A percentile compares a stretch with the other conserved stretches of the same genome.
Conservation (phyloP, 2,113 vertebrate genomes). For the Chiloscyllium plagiosum region DNA sequence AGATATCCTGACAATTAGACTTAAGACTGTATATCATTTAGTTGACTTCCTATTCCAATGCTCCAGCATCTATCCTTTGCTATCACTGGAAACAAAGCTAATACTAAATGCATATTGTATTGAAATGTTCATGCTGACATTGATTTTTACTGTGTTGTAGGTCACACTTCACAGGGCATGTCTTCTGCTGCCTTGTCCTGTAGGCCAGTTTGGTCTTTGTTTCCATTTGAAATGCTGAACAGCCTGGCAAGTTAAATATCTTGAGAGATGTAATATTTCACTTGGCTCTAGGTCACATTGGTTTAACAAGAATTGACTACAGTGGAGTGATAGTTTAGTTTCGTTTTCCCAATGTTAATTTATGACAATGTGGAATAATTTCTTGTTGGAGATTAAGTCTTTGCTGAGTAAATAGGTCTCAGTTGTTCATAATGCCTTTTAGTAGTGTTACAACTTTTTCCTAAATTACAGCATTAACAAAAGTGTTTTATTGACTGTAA, state of each 20-base stretch:
- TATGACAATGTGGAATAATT: no score
- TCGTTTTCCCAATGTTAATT: no score
- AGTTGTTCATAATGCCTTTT: neutral
- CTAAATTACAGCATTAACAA: neutral
- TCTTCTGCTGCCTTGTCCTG: neutral
- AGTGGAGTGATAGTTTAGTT: no score
- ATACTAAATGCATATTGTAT: neutral
- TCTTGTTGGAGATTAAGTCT: neutral
- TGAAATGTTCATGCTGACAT: neutral
- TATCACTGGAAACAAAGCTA: neutral
- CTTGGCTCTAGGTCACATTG: no score
- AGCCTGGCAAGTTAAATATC: neutral
- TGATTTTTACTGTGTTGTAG: neutral
- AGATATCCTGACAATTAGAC: neutral
- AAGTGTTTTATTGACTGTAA: neutral
- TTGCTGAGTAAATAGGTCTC: neutral
- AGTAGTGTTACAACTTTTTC: neutral
- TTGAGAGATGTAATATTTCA: no score
- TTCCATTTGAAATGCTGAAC: neutral
- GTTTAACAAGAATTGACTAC: neutral
- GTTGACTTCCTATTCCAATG: neutral
- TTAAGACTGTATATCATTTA: neutral
- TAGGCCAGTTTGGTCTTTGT: neutral
- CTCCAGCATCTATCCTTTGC: neutral
- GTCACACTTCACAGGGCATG: neutral